These are phyloP conservation scores for Teleogryllus oceanicus DNA, from an alignment of 2,888 invertebrate species.

Conservation along the genomic window DNA sequence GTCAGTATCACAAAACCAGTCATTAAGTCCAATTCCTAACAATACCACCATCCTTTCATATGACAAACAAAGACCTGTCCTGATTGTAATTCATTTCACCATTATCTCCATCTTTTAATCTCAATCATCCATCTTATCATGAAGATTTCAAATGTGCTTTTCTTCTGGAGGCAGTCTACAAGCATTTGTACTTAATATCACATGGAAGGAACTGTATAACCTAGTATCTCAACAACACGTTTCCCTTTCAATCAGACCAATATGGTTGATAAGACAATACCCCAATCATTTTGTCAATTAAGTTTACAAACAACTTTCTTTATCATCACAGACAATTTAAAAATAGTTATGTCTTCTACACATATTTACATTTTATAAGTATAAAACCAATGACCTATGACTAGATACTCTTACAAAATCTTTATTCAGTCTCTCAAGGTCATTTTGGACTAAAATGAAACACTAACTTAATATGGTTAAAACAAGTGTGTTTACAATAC, in stretches of 20 bases:
- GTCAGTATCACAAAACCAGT: background rate
- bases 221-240: constrained; percentile 35
- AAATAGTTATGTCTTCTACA: constrained; percentile 37
- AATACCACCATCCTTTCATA: constrained; percentile 22
- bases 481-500: constrained; percentile 25
- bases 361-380: constrained; percentile 37
- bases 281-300: constrained; percentile 31
- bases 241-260: constrained; percentile 25
- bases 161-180: constrained; percentile 35
- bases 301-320: constrained; percentile 39
- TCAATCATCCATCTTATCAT: constrained; percentile 18
- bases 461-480: constrained; percentile 35
- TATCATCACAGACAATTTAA: constrained; percentile 40
- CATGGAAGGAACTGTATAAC: constrained; percentile 39
- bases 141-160: constrained; percentile 25
- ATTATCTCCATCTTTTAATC: constrained; percentile 20
- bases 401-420: constrained; percentile 38
- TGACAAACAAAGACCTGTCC: background rate
- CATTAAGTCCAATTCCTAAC: background rate
- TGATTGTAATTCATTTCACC: constrained; percentile 25
- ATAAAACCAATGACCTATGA: constrained; percentile 38
- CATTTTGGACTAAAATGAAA: constrained; percentile 35
- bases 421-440: constrained; percentile 37
- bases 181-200: constrained; percentile 39
- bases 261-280: background rate